phyloP scores from a whole-genome alignment of 1,140 invertebrate species.

The Drosophila dunni region DNA sequence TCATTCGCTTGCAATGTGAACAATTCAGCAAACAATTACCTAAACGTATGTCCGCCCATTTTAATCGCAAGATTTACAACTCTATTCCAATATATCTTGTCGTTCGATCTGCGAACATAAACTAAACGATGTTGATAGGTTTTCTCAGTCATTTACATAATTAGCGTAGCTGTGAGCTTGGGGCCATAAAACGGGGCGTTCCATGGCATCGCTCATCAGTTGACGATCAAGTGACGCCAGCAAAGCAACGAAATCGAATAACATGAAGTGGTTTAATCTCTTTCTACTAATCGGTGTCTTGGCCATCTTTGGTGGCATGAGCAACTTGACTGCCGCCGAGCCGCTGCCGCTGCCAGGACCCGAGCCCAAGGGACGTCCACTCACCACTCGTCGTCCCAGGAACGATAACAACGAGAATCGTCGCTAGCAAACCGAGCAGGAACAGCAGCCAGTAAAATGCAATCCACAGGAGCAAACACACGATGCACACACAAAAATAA shows the following conservation, averaged over 20 bases:
- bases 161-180: neutral
- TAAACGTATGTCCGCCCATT: constrained; percentile 77
- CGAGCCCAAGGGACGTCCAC: constrained; percentile 73
- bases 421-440: constrained; percentile 62
- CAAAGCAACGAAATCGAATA: constrained; percentile 11
- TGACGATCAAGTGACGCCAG: constrained; percentile 22
- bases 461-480: constrained; percentile 41
- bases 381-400: constrained; percentile 70
- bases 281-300: constrained; percentile 70
- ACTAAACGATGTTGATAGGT: constrained; percentile 71
- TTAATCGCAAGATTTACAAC: constrained; percentile 78
- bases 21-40: constrained; percentile 51
- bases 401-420: constrained; percentile 69
- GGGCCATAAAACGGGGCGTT: constrained; percentile 45
- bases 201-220: constrained; percentile 42
- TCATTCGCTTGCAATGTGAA: constrained; percentile 42
- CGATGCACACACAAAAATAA: constrained; percentile 30
- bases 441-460: constrained; percentile 44
- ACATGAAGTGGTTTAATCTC: constrained; percentile 78
- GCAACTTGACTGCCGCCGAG: constrained; percentile 50
- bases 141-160: constrained; percentile 67
- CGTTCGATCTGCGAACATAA: constrained; percentile 65
- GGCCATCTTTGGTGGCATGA: constrained; percentile 66
- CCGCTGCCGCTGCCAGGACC: constrained; percentile 57
- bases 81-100: constrained; percentile 60